Evolutionary conservation across 2,888 invertebrate species (phyloP).

Genomic region (Pollenia angustigena): DNA sequence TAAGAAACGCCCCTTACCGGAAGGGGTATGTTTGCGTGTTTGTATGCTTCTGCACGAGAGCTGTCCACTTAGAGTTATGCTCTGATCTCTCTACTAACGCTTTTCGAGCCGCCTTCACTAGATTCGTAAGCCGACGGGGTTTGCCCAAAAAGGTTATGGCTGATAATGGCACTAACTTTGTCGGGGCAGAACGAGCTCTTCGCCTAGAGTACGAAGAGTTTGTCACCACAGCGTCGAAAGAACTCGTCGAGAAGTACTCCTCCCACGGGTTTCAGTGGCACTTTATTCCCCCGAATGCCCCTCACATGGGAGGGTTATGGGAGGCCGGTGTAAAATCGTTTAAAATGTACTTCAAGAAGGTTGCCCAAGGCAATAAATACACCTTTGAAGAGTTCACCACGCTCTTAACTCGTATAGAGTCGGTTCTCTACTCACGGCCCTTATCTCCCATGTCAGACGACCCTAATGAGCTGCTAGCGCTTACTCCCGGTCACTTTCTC

Average conservation of each 20-base stretch:
- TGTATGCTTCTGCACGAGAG: constrained; percentile 45
- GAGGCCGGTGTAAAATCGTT: constrained; percentile 55
- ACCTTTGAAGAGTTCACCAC: constrained; percentile 61
- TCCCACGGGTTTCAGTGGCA: constrained; percentile 32
- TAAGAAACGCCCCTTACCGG: constrained; percentile 20
- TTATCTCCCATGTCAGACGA: not conserved
- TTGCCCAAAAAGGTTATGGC: constrained; percentile 57
- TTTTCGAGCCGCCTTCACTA: constrained; percentile 54
- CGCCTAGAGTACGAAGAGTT: not conserved
- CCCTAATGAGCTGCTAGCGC: not conserved
- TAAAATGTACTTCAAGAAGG: constrained; percentile 53
- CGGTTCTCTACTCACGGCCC: too few species aligned
- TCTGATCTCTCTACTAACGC: constrained; percentile 49
- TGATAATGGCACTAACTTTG: constrained; percentile 67
- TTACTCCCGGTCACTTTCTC: not conserved
- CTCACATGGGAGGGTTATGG: constrained; percentile 66
- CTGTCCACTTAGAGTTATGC: constrained; percentile 54
- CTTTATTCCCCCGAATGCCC: constrained; percentile 56
- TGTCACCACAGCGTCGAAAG: not conserved
- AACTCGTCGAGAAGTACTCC: not conserved
- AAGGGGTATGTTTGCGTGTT: constrained; percentile 60
- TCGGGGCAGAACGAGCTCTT: constrained; percentile 27
- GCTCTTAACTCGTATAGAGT: too few species aligned
- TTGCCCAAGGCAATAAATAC: not conserved
- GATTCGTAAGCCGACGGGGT: constrained; percentile 58